Evolutionary conservation across 2,113 vertebrate species (phyloP).

Genomic region (Syngnathoides biaculeatus): DNA sequence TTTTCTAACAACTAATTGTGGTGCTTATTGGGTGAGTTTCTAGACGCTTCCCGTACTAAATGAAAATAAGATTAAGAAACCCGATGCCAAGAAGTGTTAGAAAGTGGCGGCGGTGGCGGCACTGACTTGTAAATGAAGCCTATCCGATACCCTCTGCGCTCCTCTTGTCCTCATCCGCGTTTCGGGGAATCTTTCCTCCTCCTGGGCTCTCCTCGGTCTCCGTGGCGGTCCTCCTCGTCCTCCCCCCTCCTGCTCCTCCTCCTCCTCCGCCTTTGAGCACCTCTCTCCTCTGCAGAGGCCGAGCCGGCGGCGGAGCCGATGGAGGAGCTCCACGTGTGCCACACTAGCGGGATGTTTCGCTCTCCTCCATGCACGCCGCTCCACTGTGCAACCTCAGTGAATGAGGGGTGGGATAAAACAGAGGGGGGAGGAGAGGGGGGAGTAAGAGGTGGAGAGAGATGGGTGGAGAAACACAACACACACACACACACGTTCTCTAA

Average conservation of each 20-base stretch:
- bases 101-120: background rate
- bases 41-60: no score
- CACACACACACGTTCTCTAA: background rate
- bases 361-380: slow-evolving; percentile 3
- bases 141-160: slow-evolving; percentile 68
- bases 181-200: slow-evolving; percentile 61
- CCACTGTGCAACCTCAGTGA: slow-evolving; percentile 3
- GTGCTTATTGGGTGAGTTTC: no score
- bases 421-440: slow-evolving; percentile 23
- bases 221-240: slow-evolving; percentile 27
- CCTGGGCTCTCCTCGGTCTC: slow-evolving; percentile 43
- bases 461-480: slow-evolving; percentile 24
- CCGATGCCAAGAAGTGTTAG: background rate
- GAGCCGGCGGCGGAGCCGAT: background rate
- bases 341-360: background rate
- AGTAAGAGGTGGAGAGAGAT: slow-evolving; percentile 23
- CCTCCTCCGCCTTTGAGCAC: slow-evolving; percentile 4
- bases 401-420: slow-evolving; percentile 25
- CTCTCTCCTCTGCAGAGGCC: slow-evolving; percentile 13
- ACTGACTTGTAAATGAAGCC: slow-evolving; percentile 55
- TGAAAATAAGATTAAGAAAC: background rate
- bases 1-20: no score
- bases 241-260: slow-evolving; percentile 27
- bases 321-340: slow-evolving; percentile 4
- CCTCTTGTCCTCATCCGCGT: slow-evolving; percentile 64